Conservation (phyloP, 2,797 vertebrate species). For the Gymnopithys bicolor region DNA sequence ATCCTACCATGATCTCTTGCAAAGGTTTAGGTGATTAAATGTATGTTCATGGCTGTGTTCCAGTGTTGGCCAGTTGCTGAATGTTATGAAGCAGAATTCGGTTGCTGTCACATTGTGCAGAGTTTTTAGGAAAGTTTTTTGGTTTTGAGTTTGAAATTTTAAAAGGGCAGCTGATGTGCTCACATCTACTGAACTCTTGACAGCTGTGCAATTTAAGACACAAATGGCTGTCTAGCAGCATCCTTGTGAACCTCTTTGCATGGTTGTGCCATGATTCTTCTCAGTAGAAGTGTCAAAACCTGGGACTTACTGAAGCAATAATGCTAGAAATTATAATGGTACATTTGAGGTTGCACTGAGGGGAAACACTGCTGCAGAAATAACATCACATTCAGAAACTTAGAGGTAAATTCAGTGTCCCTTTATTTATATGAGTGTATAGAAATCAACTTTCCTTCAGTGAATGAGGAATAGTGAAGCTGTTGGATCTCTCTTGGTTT, state of each 20-base stretch:
- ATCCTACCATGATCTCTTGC: background rate
- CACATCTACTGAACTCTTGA: background rate
- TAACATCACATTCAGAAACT: background rate
- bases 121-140: background rate
- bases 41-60: rapidly evolving
- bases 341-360: background rate
- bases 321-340: background rate
- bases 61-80: background rate
- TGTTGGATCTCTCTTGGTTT: background rate
- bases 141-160: background rate
- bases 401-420: background rate
- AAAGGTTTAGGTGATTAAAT: background rate
- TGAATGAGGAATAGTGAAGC: background rate
- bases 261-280: rapidly evolving
- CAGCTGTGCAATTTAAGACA: background rate
- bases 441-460: background rate
- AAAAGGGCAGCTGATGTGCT: background rate
- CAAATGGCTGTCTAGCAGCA: background rate
- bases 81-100: background rate
- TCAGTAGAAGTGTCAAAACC: background rate
- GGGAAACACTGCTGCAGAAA: background rate
- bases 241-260: background rate
- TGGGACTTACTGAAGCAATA: background rate
- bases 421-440: background rate
- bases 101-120: rapidly evolving